phyloP scores from a whole-genome alignment of 2,888 invertebrate genomes.

The Pristionchus fissidentatus region DNA sequence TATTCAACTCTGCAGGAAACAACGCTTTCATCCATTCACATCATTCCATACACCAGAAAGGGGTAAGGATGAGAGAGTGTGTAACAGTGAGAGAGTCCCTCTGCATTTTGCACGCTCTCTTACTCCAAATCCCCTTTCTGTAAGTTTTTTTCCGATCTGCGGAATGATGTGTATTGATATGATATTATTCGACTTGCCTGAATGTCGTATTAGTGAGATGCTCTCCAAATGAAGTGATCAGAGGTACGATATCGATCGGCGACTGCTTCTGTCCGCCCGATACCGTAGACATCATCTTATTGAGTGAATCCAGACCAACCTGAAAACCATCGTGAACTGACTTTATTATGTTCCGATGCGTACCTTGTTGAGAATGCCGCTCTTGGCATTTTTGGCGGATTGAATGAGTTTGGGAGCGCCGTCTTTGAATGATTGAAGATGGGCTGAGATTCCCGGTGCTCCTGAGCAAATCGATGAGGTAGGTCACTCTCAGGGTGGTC shows the following conservation, averaged over 20 bases:
- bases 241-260: constrained; percentile 73
- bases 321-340: background rate
- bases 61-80: too few species aligned
- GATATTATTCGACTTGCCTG: constrained; percentile 59
- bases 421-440: constrained; percentile 58
- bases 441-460: constrained; percentile 56
- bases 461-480: constrained; percentile 9
- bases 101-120: too few species aligned
- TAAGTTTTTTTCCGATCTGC: too few species aligned
- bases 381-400: constrained; percentile 60
- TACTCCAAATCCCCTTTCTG: too few species aligned
- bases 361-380: constrained; percentile 61
- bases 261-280: constrained; percentile 70
- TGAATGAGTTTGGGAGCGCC: constrained; percentile 66
- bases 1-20: constrained; percentile 70
- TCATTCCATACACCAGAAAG: background rate
- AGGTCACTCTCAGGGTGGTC: too few species aligned
- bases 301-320: constrained; percentile 71
- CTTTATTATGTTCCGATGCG: background rate
- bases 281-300: constrained; percentile 66
- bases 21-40: background rate
- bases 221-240: constrained; percentile 73
- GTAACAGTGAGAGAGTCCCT: too few species aligned
- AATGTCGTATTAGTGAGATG: constrained; percentile 69
- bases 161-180: too few species aligned